Evolutionary conservation across 2,797 vertebrate genomes (phyloP), one percentile per base, ranked within the genome.

Genomic region (Periophthalmus magnuspinnatus): DNA sequence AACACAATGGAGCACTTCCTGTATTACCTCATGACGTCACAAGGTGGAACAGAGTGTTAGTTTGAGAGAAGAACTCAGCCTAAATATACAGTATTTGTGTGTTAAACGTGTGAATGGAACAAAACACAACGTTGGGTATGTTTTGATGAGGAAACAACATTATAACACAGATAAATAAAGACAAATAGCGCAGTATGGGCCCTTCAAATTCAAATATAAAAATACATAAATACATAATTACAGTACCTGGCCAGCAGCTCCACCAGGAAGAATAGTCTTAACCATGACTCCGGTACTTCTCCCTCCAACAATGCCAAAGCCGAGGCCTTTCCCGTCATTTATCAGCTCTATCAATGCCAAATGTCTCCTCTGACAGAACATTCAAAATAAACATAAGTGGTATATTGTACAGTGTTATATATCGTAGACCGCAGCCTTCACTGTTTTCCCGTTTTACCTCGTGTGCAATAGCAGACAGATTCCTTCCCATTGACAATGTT

Each of bases 251-350:
- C 96, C 96, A 58, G 97, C 97, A 54, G 95, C 93, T 69, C 97
- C 97, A 76, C 95, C 94, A 7, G 96, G 95, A 3, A 98, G 88
- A 67, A 99, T 97, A 58, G 96, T 98, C 90, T 98, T 98, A 68
- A 99, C 96, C 83, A 98, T 95, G 58, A 97, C 95, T 14, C 97
- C 96, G 34, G 95, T 95, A 81, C 94, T 93, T 76, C 93, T 94
- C 78, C 95, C 96, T 77, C 96, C 97, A n/a, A 99, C 91, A 70
- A 99, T 98, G 60, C 97, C 96, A 89, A 99, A 99, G 67, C 97
- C 97, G 56, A 99, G 93, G 50, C 97, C 96, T 21, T 95, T 96
- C 2, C 96, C 96, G 76, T 98, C 97, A 7, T 98, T 98, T 74
- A 89, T 92, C 86, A 98, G 78, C 72, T 97, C 95, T 76, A 99